Evolutionary conservation across 2,797 vertebrate species (phyloP).

Genomic region (Eulemur mongoz): DNA sequence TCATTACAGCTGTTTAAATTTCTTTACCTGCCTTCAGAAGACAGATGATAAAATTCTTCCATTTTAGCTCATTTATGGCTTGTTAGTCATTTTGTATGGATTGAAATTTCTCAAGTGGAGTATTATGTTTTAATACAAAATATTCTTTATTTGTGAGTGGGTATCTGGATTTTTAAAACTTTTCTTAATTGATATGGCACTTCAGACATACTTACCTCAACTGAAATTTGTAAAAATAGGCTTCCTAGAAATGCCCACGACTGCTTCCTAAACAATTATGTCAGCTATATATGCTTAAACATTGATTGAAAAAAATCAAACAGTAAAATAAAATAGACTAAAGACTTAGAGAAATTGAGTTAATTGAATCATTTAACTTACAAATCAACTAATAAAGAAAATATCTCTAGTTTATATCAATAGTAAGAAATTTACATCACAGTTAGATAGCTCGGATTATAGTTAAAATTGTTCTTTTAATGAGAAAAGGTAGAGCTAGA

Average conservation of each 20-base stretch:
- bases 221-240: neutral
- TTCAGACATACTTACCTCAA: neutral
- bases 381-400: neutral
- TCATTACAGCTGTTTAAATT: neutral
- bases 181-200: neutral
- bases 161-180: neutral
- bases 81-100: neutral
- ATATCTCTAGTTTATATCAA: neutral
- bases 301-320: neutral
- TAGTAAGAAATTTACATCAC: neutral
- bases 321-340: neutral
- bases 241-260: neutral
- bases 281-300: neutral
- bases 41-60: neutral
- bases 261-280: neutral
- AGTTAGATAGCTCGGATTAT: neutral
- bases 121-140: slow-evolving; percentile 41
- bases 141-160: neutral
- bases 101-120: neutral
- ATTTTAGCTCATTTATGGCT: neutral
- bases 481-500: neutral
- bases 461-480: slow-evolving; percentile 20
- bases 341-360: neutral
- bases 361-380: neutral
- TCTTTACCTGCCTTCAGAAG: neutral